phyloP scores from a whole-genome alignment of 2,113 vertebrate genomes.

The Ariopsis seemanni region DNA sequence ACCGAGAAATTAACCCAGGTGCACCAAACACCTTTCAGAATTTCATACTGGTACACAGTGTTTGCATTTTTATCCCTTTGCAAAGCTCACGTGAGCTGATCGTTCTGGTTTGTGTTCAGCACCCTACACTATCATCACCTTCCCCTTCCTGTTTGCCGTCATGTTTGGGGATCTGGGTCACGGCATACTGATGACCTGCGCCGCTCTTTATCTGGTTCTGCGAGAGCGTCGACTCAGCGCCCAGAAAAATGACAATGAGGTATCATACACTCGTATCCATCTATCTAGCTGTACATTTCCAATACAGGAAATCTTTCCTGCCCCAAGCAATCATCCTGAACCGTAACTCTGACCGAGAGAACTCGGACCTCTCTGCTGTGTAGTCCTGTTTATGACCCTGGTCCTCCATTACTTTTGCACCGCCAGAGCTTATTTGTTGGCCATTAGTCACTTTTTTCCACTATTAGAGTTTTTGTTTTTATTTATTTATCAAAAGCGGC shows the following conservation, averaged over 20 bases:
- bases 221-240: constrained; percentile 89
- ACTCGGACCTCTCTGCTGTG: too few relatives aligned
- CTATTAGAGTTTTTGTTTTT: too few relatives aligned
- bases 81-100: neutral
- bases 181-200: constrained; percentile 88
- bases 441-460: too few relatives aligned
- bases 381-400: too few relatives aligned
- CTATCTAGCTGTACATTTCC: neutral
- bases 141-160: constrained; percentile 97
- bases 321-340: too few relatives aligned
- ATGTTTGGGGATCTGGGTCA: constrained; percentile 99
- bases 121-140: constrained; percentile 96
- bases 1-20: constrained; percentile 98
- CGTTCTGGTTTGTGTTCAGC: constrained; percentile 70
- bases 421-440: too few relatives aligned
- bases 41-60: neutral
- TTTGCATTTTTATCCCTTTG: neutral
- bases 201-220: constrained; percentile 91
- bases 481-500: too few relatives aligned
- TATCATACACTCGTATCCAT: constrained; percentile 57
- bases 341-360: too few relatives aligned
- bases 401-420: too few relatives aligned
- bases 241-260: constrained; percentile 96
- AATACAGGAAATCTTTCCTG: too few relatives aligned
- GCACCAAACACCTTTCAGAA: constrained; percentile 13